phyloP scores from a whole-genome alignment of 2,888 invertebrate genomes.

The Drosophila quinaria region DNA sequence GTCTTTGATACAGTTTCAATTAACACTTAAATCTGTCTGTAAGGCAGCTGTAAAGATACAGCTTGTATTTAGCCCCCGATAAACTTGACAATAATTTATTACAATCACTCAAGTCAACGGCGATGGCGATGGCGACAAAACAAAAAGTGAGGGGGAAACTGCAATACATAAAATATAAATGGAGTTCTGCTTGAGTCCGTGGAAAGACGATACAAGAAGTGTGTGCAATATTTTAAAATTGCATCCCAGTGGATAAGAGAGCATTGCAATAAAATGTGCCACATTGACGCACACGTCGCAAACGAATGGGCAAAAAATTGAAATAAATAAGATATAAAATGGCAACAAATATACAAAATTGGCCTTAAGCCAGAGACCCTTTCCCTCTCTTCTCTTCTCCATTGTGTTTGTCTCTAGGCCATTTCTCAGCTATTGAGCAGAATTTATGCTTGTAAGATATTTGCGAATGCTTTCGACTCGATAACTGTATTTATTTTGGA shows the following conservation, averaged over 20 bases:
- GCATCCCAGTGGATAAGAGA: constrained; percentile 69
- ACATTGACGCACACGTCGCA: constrained; percentile 61
- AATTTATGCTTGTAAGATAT: constrained; percentile 75
- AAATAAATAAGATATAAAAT: constrained; percentile 79
- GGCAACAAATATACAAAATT: constrained; percentile 58
- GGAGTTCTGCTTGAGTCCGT: constrained; percentile 38
- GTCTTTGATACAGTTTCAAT: constrained; percentile 28
- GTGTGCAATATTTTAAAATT: constrained; percentile 75
- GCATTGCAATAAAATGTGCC: constrained; percentile 71
- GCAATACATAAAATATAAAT: constrained; percentile 57
- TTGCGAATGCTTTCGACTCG: constrained; percentile 68
- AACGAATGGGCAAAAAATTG: constrained; percentile 74
- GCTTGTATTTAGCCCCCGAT: constrained; percentile 38
- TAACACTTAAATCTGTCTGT: constrained; percentile 37
- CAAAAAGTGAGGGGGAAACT: constrained; percentile 20
- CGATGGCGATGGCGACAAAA: constrained; percentile 41
- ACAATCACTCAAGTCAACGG: constrained; percentile 73
- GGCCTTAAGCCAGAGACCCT: constrained; percentile 10
- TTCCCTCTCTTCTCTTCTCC: no score
- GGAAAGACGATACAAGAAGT: constrained; percentile 33
- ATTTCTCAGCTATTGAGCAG: constrained; percentile 27
- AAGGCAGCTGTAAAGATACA: constrained; percentile 1
- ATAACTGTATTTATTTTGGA: constrained; percentile 77
- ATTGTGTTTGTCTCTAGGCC: background rate
- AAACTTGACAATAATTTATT: constrained; percentile 73